A percentile compares a stretch with the other conserved stretches of the same genome.
Evolutionary conservation across 2,113 vertebrate species (phyloP).

Genomic region (Thamnaconus septentrionalis): DNA sequence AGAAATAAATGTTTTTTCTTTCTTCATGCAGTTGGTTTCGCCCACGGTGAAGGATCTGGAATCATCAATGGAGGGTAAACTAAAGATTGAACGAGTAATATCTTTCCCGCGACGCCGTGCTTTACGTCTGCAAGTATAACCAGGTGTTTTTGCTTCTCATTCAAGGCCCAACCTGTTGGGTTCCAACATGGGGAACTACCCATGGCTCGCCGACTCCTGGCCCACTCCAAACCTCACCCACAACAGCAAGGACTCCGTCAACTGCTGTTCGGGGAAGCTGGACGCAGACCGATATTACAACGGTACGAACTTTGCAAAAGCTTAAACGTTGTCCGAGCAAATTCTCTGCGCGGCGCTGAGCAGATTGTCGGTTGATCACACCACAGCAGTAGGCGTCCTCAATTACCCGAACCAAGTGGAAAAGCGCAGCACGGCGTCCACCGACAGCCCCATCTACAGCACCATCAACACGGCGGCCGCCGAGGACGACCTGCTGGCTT

Average conservation of each 20-base stretch:
- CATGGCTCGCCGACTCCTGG: slow-evolving; percentile 92
- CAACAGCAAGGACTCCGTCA: slow-evolving; percentile 79
- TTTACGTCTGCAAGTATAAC: neutral
- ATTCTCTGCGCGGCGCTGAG: neutral
- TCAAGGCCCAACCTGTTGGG: slow-evolving; percentile 80
- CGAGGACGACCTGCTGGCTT: slow-evolving; percentile 77
- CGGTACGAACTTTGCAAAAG: slow-evolving; percentile 73
- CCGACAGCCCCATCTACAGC: slow-evolving; percentile 90
- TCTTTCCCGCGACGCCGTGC: neutral
- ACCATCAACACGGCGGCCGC: slow-evolving; percentile 81
- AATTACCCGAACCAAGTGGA: slow-evolving; percentile 85
- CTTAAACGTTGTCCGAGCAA: neutral
- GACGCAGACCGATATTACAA: slow-evolving; percentile 90
- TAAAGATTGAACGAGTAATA: neutral
- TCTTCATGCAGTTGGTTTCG: slow-evolving; percentile 80
- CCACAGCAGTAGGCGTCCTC: slow-evolving; percentile 82
- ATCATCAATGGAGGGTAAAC: slow-evolving; percentile 85
- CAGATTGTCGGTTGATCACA: slow-evolving; percentile 7
- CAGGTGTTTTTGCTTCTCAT: slow-evolving; percentile 15
- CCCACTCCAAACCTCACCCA: slow-evolving; percentile 75
- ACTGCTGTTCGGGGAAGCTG: slow-evolving; percentile 77
- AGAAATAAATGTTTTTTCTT: slow-evolving; percentile 3
- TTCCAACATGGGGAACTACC: slow-evolving; percentile 80
- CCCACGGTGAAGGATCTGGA: slow-evolving; percentile 79
- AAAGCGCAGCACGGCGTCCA: slow-evolving; percentile 74